A percentile compares a stretch with the other conserved stretches of the same genome.
Conservation (phyloP, 2,797 vertebrate species). For the Oophaga sylvatica region DNA sequence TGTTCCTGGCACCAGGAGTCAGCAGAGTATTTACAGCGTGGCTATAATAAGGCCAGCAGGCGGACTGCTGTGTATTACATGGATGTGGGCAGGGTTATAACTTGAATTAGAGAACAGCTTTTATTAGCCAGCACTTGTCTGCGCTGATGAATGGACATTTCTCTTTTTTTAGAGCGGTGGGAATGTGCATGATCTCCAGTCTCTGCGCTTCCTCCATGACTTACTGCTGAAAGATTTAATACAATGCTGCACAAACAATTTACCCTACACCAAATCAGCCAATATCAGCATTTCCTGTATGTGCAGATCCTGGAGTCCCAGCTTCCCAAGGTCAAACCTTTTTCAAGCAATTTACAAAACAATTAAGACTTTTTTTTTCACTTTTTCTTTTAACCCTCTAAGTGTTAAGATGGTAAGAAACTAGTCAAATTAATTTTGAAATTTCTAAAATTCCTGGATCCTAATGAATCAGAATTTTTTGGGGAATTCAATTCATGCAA, state of each 20-base stretch:
- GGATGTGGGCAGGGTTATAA: conserved; percentile 67
- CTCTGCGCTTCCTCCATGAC: conserved; percentile 68
- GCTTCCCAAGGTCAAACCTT: conserved; percentile 72
- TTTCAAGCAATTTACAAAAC: neutral
- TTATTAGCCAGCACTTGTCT: conserved; percentile 72
- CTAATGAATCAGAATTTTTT: no score
- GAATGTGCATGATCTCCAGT: conserved; percentile 66
- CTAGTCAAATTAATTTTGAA: neutral
- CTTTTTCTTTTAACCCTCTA: neutral
- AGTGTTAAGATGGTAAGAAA: neutral
- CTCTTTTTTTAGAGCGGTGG: conserved; percentile 74
- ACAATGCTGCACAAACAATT: conserved; percentile 68
- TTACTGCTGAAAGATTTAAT: conserved; percentile 71
- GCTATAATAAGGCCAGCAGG: conserved; percentile 6
- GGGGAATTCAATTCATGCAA: no score
- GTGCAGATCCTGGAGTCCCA: conserved; percentile 69
- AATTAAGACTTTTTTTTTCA: neutral
- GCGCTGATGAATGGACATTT: conserved; percentile 67
- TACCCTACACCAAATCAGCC: conserved; percentile 67
- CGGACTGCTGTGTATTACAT: neutral
- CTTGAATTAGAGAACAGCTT: conserved; percentile 67
- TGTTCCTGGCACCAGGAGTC: conserved; percentile 32
- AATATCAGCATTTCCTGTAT: conserved; percentile 76
- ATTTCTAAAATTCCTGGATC: no score
- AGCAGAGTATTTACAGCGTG: conserved; percentile 29